Percentiles rank a stretch among this genome's conserved stretches.
Evolutionary conservation across 2,113 vertebrate genomes (phyloP).

Genomic region (Melanotaenia duboulayi): DNA sequence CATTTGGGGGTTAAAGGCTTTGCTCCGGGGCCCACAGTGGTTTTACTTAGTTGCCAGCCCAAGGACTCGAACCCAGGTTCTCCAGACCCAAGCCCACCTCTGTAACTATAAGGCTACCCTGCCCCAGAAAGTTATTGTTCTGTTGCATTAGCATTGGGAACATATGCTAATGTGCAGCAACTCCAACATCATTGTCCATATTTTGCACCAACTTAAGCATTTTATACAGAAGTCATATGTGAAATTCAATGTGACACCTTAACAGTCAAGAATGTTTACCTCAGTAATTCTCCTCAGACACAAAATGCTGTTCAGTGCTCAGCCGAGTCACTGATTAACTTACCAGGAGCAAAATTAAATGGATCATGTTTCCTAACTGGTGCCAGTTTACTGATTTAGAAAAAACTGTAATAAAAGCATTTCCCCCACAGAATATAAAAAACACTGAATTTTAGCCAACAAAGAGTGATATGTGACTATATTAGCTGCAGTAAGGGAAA

Average conservation of each 20-base stretch:
- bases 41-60: too few relatives aligned
- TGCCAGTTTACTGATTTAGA: slow-evolving; percentile 37
- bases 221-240: not conserved
- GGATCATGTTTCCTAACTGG: slow-evolving; percentile 12
- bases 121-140: too few relatives aligned
- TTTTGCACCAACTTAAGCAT: not conserved
- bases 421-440: slow-evolving; percentile 2
- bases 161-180: not conserved
- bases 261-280: too few relatives aligned
- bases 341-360: slow-evolving; percentile 11
- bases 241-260: too few relatives aligned
- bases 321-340: slow-evolving; percentile 24
- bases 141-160: too few relatives aligned
- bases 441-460: slow-evolving; percentile 34
- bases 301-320: not conserved
- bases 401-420: slow-evolving; percentile 14
- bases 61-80: too few relatives aligned
- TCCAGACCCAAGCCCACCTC: too few relatives aligned
- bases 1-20: too few relatives aligned
- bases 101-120: too few relatives aligned
- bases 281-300: not conserved
- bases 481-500: slow-evolving; percentile 25
- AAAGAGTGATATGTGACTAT: not conserved
- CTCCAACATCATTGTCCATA: not conserved
- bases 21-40: too few relatives aligned